Percentiles rank a stretch among this genome's conserved stretches.
These are phyloP conservation scores for Scotopteryx bipunctaria DNA, from an alignment of 2,888 invertebrate species.

Conservation along the genomic window DNA sequence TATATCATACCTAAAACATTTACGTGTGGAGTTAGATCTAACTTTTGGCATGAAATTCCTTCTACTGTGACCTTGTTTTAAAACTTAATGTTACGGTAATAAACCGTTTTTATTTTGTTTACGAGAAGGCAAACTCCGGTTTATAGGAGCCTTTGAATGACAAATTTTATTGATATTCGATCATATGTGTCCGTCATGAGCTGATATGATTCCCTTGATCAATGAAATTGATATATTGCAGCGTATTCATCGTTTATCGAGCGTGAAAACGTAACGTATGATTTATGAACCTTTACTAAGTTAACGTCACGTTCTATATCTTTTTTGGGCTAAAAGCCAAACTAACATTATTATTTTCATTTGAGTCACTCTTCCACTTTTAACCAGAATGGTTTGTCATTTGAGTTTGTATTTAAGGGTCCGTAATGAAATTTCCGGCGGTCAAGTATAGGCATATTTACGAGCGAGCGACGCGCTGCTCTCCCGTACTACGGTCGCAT, in stretches of 20 bases:
- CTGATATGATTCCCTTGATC: slow-evolving; percentile 41
- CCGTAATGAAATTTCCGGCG: no score
- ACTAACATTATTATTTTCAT: slow-evolving; percentile 32
- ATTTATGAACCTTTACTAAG: slow-evolving; percentile 34
- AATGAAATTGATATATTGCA: slow-evolving; percentile 38
- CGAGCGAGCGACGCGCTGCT: no score
- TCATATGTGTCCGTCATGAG: slow-evolving; percentile 44
- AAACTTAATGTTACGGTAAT: slow-evolving; percentile 60
- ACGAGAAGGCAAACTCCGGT: slow-evolving; percentile 58
- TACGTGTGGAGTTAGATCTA: slow-evolving; percentile 38
- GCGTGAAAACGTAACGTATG: slow-evolving; percentile 37
- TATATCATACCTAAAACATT: slow-evolving; percentile 48
- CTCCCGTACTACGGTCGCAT: no score
- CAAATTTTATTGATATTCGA: slow-evolving; percentile 58
- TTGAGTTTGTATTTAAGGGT: slow-evolving; percentile 2
- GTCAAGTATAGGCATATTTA: no score
- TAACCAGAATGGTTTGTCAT: slow-evolving; percentile 1
- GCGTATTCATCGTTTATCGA: slow-evolving; percentile 35
- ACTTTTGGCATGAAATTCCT: slow-evolving; percentile 63
- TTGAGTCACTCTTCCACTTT: slow-evolving; percentile 27
- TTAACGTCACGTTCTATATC: slow-evolving; percentile 34
- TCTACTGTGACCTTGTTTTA: slow-evolving; percentile 61
- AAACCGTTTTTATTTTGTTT: slow-evolving; percentile 68
- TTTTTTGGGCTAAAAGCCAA: slow-evolving; percentile 36
- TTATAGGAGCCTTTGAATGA: slow-evolving; percentile 53